These are phyloP conservation scores for Strongylocentrotus purpuratus DNA, from an alignment of 35 echinoderm and acorn worm genomes.

Conservation along the genomic window DNA sequence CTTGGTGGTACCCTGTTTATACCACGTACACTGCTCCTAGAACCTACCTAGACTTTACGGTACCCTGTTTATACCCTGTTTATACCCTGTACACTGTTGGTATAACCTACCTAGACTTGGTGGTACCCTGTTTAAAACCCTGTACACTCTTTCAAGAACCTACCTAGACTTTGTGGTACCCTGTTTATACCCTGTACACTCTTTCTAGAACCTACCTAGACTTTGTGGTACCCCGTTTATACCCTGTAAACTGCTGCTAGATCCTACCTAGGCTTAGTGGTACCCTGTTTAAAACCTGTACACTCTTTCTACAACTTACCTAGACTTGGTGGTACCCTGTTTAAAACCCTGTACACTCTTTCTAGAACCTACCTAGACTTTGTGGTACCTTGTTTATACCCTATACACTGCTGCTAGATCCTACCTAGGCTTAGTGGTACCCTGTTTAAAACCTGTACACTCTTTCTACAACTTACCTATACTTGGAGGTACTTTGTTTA, in stretches of 20 bases:
- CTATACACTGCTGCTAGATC: slow-evolving; percentile 78
- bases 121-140: background rate
- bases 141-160: slow-evolving; percentile 80
- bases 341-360: background rate
- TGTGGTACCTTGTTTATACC: slow-evolving; percentile 46
- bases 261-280: slow-evolving; percentile 23
- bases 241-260: slow-evolving; percentile 72
- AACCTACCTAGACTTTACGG: slow-evolving; percentile 68
- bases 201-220: slow-evolving; percentile 54
- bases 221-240: slow-evolving; percentile 45
- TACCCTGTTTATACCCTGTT: background rate
- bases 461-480: slow-evolving; percentile 56
- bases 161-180: background rate
- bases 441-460: background rate
- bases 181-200: background rate
- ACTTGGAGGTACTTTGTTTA: slow-evolving; percentile 72
- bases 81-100: slow-evolving; percentile 62
- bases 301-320: slow-evolving; percentile 48
- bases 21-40: slow-evolving; percentile 67
- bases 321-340: slow-evolving; percentile 70
- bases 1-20: slow-evolving; percentile 45
- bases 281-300: background rate
- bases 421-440: background rate
- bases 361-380: slow-evolving; percentile 58
- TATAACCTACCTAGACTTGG: slow-evolving; percentile 49